These are phyloP conservation scores for Pterophyllum scalare DNA, from an alignment of 2,113 vertebrate genomes.

Conservation along the genomic window DNA sequence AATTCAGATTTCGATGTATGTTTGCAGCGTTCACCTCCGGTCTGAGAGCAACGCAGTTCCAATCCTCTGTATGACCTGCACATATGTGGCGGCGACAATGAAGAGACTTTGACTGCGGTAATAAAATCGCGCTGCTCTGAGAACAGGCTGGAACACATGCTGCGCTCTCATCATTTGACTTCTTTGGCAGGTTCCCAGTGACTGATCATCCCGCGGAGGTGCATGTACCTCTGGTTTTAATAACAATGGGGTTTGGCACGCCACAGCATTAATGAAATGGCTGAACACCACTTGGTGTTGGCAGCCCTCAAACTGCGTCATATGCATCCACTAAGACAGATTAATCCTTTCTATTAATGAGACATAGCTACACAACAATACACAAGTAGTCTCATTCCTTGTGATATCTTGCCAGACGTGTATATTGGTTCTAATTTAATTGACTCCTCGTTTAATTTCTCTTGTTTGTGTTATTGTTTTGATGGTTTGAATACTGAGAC, in stretches of 20 bases:
- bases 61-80: too few relatives aligned
- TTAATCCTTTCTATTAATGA: constrained; percentile 12
- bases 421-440: neutral
- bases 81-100: too few relatives aligned
- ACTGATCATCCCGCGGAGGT: neutral
- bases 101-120: neutral
- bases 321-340: constrained; percentile 12
- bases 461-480: neutral
- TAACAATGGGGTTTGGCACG: constrained; percentile 7
- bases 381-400: neutral
- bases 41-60: too few relatives aligned
- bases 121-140: neutral
- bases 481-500: neutral
- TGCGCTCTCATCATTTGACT: neutral
- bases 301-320: constrained; percentile 2
- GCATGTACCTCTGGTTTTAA: constrained; percentile 9
- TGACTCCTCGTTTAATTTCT: neutral
- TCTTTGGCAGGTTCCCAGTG: constrained; percentile 13
- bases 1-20: too few relatives aligned
- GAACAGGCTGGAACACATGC: constrained; percentile 6
- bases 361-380: constrained; percentile 6
- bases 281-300: constrained; percentile 17
- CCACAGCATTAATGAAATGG: constrained; percentile 11
- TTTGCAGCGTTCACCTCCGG: too few relatives aligned
- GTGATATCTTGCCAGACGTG: neutral